Conservation (phyloP, 2,888 invertebrate species). For the Melipona bicolor region DNA sequence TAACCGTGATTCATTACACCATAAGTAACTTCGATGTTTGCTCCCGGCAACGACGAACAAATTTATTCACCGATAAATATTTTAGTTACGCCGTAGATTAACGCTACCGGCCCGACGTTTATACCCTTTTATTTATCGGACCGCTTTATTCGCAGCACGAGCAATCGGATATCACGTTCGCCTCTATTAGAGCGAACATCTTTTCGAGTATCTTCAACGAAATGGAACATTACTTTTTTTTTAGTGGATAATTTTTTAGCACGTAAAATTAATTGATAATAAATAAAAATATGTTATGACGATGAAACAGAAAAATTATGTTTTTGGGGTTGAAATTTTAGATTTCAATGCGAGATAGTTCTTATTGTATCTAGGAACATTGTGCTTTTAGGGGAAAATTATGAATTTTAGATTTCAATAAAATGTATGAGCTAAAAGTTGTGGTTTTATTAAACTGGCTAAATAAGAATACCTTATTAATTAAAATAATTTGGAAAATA, state of each 20-base stretch:
- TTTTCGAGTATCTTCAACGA: not conserved
- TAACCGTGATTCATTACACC: constrained; percentile 43
- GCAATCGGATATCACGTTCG: not conserved
- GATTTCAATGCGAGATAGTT: too few relatives aligned
- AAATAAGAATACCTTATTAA: too few relatives aligned
- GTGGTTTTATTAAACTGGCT: too few relatives aligned
- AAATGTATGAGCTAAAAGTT: too few relatives aligned
- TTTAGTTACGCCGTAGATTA: constrained; percentile 43
- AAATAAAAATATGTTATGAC: too few relatives aligned
- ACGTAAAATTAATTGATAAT: too few relatives aligned
- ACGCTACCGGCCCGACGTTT: constrained; percentile 20
- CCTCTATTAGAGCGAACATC: not conserved
- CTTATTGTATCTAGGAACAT: too few relatives aligned
- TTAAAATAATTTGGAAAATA: too few relatives aligned
- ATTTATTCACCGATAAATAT: constrained; percentile 52
- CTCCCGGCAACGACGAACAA: constrained; percentile 27
- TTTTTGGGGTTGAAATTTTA: too few relatives aligned
- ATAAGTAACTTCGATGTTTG: constrained; percentile 47
- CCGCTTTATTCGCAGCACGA: constrained; percentile 14
- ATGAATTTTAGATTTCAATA: too few relatives aligned
- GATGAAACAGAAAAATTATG: not conserved
- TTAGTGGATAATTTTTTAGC: too few relatives aligned
- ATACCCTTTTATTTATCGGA: constrained; percentile 36
- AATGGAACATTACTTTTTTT: not conserved
- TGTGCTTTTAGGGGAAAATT: too few relatives aligned